These are phyloP conservation scores for Neolamprologus ventralis DNA, from an alignment of 2,113 vertebrate genomes.

Conservation along the genomic window DNA sequence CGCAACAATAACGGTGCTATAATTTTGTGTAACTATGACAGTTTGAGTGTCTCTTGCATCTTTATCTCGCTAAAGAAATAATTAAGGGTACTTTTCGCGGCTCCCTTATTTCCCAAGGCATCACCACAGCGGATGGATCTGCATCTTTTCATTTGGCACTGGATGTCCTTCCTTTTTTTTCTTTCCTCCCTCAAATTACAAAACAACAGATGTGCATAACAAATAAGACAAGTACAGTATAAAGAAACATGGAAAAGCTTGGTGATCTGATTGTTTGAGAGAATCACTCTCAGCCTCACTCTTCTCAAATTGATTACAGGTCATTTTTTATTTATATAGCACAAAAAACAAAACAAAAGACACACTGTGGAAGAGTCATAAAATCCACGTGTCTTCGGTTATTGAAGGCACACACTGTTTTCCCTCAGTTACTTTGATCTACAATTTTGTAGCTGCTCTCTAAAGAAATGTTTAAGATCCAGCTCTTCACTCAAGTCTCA, in stretches of 20 bases:
- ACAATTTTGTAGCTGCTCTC: background rate
- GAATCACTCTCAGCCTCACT: background rate
- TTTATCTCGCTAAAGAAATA: background rate
- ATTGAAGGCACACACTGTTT: background rate
- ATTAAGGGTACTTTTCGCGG: background rate
- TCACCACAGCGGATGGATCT: background rate
- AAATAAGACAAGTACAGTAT: background rate
- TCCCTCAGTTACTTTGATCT: background rate
- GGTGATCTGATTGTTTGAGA: background rate
- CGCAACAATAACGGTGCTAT: background rate
- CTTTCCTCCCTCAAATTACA: background rate
- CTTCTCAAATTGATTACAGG: background rate
- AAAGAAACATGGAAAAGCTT: background rate
- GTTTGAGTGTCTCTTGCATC: background rate
- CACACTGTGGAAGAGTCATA: background rate
- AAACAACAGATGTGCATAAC: background rate
- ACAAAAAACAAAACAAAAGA: background rate
- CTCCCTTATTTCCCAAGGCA: background rate
- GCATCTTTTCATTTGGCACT: background rate
- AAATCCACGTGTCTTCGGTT: rapidly evolving
- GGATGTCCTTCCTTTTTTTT: background rate
- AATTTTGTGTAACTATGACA: background rate
- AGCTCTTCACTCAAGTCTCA: background rate
- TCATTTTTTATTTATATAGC: background rate
- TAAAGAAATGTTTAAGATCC: background rate